A percentile compares a stretch with the other conserved stretches of the same genome.
phyloP scores from a whole-genome alignment of 2,797 vertebrate species.

The Sebastes glaucus region DNA sequence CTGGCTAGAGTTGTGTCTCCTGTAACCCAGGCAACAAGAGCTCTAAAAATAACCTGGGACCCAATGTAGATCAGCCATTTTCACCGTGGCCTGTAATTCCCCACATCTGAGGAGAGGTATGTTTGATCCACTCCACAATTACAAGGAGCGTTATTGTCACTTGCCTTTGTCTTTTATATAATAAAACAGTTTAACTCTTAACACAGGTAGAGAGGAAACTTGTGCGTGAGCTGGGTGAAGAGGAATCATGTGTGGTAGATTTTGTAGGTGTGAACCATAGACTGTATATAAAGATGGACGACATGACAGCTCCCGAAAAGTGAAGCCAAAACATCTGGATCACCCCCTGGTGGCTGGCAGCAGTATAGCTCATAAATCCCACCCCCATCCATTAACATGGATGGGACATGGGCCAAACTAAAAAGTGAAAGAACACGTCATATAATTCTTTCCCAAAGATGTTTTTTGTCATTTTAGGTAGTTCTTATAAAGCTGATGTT shows the following conservation, averaged over 20 bases:
- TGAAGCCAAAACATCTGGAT: no score
- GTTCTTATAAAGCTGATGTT: no score
- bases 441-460: no score
- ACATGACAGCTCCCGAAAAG: no score
- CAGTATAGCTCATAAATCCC: no score
- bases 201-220: neutral
- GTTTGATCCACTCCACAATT: constrained; percentile 52
- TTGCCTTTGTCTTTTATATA: constrained; percentile 27
- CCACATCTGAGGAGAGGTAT: constrained; percentile 65
- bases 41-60: constrained; percentile 84
- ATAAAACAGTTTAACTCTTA: neutral
- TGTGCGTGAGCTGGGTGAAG: neutral
- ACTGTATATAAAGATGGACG: no score
- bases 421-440: no score
- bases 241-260: neutral
- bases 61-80: constrained; percentile 77
- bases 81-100: constrained; percentile 75
- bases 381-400: no score
- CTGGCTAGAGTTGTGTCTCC: constrained; percentile 74
- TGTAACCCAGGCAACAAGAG: constrained; percentile 84
- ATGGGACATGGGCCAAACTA: no score
- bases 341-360: no score
- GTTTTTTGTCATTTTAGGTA: no score
- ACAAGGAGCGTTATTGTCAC: constrained; percentile 13
- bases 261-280: neutral